A percentile compares a stretch with the other conserved stretches of the same genome.
Evolutionary conservation across 2,888 invertebrate species (phyloP).

Genomic region (Apamea anceps): DNA sequence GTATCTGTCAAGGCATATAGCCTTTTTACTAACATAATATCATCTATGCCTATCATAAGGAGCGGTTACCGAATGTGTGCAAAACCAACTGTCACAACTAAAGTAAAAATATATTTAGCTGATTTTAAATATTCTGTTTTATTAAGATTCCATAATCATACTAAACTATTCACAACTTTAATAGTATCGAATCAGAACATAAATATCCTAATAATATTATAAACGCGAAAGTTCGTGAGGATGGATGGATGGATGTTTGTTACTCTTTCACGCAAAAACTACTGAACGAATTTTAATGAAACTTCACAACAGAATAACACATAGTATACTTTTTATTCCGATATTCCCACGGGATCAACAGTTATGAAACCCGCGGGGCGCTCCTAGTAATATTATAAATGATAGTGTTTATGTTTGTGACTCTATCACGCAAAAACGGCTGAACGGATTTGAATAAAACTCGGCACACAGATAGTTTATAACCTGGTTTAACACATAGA

Average conservation of each 20-base stretch:
- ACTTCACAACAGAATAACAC: too few relatives aligned
- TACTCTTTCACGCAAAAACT: too few relatives aligned
- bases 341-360: too few relatives aligned
- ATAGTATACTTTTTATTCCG: too few relatives aligned
- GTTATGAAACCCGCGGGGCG: background rate
- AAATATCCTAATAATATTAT: background rate
- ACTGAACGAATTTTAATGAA: too few relatives aligned
- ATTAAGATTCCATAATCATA: too few relatives aligned
- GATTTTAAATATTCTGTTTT: too few relatives aligned
- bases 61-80: background rate
- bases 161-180: too few relatives aligned
- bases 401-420: background rate
- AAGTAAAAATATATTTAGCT: too few relatives aligned
- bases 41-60: background rate
- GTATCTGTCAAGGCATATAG: background rate
- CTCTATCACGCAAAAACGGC: background rate
- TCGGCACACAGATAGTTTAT: background rate
- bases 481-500: background rate
- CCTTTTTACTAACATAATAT: background rate
- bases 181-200: background rate
- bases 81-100: background rate
- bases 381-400: background rate
- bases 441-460: background rate
- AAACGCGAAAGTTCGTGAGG: too few relatives aligned
- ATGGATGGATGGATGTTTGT: too few relatives aligned